Conservation (phyloP, 2,888 invertebrate species). For the Latrodectus hesperus region DNA sequence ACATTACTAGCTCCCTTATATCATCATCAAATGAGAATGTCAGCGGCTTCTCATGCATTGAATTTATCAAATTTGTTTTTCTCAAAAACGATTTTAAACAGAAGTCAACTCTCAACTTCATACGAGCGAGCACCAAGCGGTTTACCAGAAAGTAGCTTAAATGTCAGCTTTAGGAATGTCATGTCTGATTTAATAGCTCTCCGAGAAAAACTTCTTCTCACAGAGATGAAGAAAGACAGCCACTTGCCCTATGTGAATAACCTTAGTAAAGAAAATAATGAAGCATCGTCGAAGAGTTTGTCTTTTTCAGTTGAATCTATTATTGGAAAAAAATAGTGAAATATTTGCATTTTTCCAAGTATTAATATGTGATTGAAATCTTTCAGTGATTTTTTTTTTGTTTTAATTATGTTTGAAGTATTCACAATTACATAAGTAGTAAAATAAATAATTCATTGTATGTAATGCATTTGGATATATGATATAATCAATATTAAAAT, state of each 20-base stretch:
- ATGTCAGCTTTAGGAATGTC: neutral
- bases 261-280: too few species aligned
- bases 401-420: too few species aligned
- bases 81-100: constrained; percentile 1
- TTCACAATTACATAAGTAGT: too few species aligned
- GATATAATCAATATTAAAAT: too few species aligned
- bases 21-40: constrained; percentile 19
- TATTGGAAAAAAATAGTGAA: constrained; percentile 77
- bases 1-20: constrained; percentile 71
- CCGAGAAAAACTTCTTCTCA: neutral
- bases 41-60: constrained; percentile 10
- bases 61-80: constrained; percentile 13
- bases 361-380: too few species aligned
- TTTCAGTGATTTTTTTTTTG: too few species aligned
- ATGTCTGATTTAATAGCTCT: constrained; percentile 26
- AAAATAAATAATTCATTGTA: too few species aligned
- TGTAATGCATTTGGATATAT: too few species aligned
- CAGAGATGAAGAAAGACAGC: neutral
- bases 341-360: too few species aligned
- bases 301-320: constrained; percentile 84
- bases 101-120: constrained; percentile 10
- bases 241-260: too few species aligned
- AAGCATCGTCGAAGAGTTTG: constrained; percentile 74
- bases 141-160: neutral
- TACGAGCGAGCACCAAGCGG: constrained; percentile 9